Evolutionary conservation across 2,113 vertebrate species (phyloP), one percentile per base, ranked within the genome.

Genomic region (Murina feae): DNA sequence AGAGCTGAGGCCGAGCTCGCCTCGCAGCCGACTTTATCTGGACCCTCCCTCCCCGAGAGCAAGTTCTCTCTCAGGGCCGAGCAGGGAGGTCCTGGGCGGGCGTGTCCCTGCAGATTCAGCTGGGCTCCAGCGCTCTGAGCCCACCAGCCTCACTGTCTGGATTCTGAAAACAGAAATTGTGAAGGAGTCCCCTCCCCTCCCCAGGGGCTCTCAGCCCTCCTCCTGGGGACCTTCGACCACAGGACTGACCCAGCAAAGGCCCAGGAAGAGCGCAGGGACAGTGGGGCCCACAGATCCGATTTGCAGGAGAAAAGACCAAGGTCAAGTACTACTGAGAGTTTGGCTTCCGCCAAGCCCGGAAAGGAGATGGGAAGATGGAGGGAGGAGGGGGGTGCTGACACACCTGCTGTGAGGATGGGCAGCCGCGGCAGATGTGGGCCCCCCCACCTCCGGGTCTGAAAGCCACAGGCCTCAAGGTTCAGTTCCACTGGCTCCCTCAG

Each of bases 221-320:
- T 14, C 4, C 35, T 49, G 21, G 60, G 58, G 58, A 28, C 60
- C 65, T 55, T 6, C 20, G 9, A 9, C 21, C 23, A 23, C 53
- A 9, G 1, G 20, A 42, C 5, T 9, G 17, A 23, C 47, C 17
- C 9, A 82, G 78, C 74, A 58, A 81, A 90, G 51, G 84, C 90
- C 30, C 47, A 9, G 18, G 32, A 72, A 55, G 23, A n/a, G n/a
- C n/a, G n/a, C n/a, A 0, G 8, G 14, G 35, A 6, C 16, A 4
- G 18, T 4, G 17, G 76, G 86, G 35, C 89, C 75, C 51, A 1
- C 6, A 25, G 16, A 49, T 35, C 75, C 74, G 5, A 94, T 97
- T 95, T 96, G 55, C 96, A 92, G 96, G 71, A 97, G 85, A 97
- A 97, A 95, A 83, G 76, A 72, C 71, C 80, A n/a, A 79, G 18